These are phyloP conservation scores for Rhodophaea formosa DNA, from an alignment of 2,888 invertebrate genomes.

Conservation along the genomic window DNA sequence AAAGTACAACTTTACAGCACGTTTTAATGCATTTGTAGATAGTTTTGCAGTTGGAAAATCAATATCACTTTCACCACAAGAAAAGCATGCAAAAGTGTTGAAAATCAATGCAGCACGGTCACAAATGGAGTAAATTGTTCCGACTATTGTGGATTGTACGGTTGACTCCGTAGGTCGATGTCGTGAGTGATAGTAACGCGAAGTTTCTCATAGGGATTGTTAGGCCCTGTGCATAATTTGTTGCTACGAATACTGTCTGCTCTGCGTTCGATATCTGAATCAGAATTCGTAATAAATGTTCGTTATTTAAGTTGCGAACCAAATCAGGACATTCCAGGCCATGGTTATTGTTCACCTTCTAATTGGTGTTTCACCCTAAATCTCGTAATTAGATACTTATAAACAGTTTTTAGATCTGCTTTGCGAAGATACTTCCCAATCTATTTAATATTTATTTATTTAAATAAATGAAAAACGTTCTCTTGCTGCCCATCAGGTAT, in stretches of 20 bases:
- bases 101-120: constrained; percentile 5
- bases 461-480: too few species aligned
- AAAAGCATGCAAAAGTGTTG: constrained; percentile 1
- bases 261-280: not conserved
- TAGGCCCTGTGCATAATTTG: constrained; percentile 8
- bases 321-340: too few species aligned
- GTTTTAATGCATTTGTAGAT: not conserved
- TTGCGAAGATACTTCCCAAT: too few species aligned
- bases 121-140: not conserved
- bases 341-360: too few species aligned
- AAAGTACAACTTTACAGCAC: too few species aligned
- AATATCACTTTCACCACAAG: not conserved
- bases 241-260: not conserved
- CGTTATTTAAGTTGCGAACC: too few species aligned
- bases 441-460: too few species aligned
- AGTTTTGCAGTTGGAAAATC: not conserved
- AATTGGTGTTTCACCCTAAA: too few species aligned
- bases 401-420: too few species aligned
- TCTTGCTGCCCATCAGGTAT: too few species aligned
- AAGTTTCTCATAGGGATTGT: not conserved
- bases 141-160: constrained; percentile 5
- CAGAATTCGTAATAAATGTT: too few species aligned
- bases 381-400: too few species aligned
- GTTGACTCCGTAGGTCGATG: constrained; percentile 14
- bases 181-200: constrained; percentile 14